These are phyloP conservation scores for Sebastes schlegelii DNA, from an alignment of 2,113 vertebrate species.

Conservation along the genomic window DNA sequence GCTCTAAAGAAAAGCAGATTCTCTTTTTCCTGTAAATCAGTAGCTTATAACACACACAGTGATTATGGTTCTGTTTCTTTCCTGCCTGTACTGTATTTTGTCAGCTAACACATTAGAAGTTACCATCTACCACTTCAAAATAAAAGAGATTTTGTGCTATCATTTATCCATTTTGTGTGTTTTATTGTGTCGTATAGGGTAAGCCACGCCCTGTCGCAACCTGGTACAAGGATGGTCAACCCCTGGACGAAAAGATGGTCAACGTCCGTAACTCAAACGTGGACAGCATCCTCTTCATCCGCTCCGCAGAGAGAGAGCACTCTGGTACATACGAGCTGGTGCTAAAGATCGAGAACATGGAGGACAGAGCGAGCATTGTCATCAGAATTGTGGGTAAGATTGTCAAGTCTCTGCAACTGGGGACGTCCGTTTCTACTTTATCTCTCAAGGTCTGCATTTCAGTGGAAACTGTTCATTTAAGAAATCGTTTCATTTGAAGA, in stretches of 20 bases:
- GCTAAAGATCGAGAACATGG: constrained; percentile 91
- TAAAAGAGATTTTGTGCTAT: not conserved
- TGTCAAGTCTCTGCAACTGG: not conserved
- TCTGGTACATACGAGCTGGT: constrained; percentile 88
- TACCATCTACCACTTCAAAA: not conserved
- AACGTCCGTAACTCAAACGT: constrained; percentile 84
- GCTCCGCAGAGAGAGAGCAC: constrained; percentile 87
- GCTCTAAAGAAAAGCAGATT: not conserved
- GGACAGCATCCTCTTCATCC: constrained; percentile 91
- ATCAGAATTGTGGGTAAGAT: constrained; percentile 87
- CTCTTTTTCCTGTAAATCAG: not conserved
- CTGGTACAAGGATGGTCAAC: constrained; percentile 90
- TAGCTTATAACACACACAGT: not conserved
- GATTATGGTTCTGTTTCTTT: not conserved
- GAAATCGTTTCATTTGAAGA: not conserved
- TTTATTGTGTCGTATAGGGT: constrained; percentile 78
- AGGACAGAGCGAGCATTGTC: constrained; percentile 85
- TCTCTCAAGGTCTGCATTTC: not conserved
- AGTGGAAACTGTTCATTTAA: not conserved
- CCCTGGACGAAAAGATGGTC: constrained; percentile 84
- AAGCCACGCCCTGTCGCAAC: constrained; percentile 89
- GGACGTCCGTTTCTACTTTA: not conserved
- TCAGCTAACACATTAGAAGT: not conserved
- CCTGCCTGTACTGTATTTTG: not conserved
- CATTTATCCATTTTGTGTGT: not conserved